Percentiles rank a stretch among this genome's conserved stretches.
Evolutionary conservation across 2,797 vertebrate genomes (phyloP).

Genomic region (Pipistrellus pygmaeus): DNA sequence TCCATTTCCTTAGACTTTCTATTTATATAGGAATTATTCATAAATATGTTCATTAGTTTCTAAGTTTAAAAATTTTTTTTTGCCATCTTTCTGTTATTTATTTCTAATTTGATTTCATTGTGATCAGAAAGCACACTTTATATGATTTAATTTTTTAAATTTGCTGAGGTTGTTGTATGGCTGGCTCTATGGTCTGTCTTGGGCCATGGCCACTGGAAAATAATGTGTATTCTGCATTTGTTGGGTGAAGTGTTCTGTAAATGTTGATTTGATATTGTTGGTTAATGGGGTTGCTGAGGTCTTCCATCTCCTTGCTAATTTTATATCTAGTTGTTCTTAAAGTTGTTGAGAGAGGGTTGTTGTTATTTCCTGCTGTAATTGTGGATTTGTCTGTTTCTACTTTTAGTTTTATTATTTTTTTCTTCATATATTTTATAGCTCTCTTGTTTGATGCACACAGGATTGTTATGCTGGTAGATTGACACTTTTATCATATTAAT

Average conservation of each 20-base stretch:
- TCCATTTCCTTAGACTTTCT: neutral
- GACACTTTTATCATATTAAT: neutral
- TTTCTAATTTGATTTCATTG: neutral
- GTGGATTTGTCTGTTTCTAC: neutral
- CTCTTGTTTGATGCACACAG: neutral
- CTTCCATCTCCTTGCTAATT: neutral
- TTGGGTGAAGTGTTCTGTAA: neutral
- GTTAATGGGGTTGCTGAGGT: neutral
- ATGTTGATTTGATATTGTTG: neutral
- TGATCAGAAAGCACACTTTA: neutral
- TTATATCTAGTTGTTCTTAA: neutral
- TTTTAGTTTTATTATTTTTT: neutral
- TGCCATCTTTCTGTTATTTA: conserved; percentile 2
- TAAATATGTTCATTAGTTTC: conserved; percentile 15
- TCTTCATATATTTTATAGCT: neutral
- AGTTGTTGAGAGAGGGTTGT: neutral
- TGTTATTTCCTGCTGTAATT: neutral
- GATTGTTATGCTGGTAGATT: neutral
- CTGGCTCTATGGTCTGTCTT: neutral
- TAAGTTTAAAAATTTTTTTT: neutral
- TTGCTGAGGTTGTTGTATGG: neutral
- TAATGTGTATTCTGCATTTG: neutral
- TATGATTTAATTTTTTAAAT: neutral
- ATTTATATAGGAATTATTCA: neutral
- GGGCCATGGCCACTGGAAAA: neutral